Evolutionary conservation across 2,888 invertebrate genomes (phyloP), one percentile per base, ranked within the genome.

Genomic region (Lycia hirtaria): DNA sequence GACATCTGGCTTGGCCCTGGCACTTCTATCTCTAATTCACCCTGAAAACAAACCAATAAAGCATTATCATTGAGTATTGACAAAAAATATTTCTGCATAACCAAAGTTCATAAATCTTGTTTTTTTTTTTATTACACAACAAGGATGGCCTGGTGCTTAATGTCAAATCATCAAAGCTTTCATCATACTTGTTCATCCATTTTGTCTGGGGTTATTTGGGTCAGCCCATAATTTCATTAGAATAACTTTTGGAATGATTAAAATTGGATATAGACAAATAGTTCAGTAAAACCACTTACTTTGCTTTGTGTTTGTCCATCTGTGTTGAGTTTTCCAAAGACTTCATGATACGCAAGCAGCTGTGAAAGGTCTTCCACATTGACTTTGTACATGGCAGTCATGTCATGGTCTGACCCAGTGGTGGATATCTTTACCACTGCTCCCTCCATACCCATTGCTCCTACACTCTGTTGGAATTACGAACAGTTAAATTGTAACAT

Each of bases 281-380:
- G n/a, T n/a, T n/a, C n/a, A n/a, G n/a, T n/a, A n/a, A n/a, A n/a
- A n/a, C n/a, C n/a, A n/a, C 26, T 41, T 69, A 86, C 90, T 80
- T 89, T 89, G 24, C 85, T 69, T 41, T 67, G 68, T 7, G 71
- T 80, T 60, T 88, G 88, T n/a, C 84, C 85, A 28, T 90, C 91
- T 0, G 87, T 66, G 54, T 88, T 89, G 12, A 92, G 81, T 75
- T 92, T 92, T 1, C 92, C 92, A 53, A 88, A 97, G 38, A 97
- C 97, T 85, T 97, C 97, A 78, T 97, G 97, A 85, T 97, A 97
- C 33, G 96, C 96, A 64, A 97, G 88, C 67, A 97, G 87, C 76
- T 97, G 97, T 67, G 96, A 97, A 51, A 97, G 93, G 75, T 97
- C 97, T 80, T 97, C 97, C 5, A 97, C 96, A 79, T 96, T 95